Conservation (phyloP, 2,797 vertebrate genomes). For the Tiaroga cobitis region DNA sequence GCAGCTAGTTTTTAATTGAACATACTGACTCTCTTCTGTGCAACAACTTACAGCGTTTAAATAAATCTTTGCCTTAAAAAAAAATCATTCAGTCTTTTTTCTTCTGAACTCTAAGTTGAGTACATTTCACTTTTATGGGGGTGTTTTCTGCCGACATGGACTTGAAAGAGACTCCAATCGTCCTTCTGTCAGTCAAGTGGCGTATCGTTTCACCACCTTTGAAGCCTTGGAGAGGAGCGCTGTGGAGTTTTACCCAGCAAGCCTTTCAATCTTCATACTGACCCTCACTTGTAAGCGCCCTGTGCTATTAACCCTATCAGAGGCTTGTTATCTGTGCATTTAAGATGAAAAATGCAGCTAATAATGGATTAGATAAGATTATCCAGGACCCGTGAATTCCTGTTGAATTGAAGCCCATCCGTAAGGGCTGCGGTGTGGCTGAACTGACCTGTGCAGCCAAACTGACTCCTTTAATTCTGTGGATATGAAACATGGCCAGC, state of each 20-base stretch:
- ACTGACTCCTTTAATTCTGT: constrained; percentile 75
- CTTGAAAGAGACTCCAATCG: constrained; percentile 38
- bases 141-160: constrained; percentile 11
- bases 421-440: constrained; percentile 49
- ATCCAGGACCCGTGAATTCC: constrained; percentile 66
- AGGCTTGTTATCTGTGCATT: constrained; percentile 69
- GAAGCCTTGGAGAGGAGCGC: constrained; percentile 28
- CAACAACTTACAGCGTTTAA: neutral
- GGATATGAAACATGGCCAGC: constrained; percentile 68
- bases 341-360: constrained; percentile 74
- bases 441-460: constrained; percentile 47
- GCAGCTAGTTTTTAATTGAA: neutral
- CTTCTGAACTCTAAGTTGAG: neutral
- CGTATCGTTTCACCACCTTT: constrained; percentile 39
- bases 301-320: constrained; percentile 66
- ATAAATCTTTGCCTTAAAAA: constrained; percentile 35
- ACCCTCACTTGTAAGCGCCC: constrained; percentile 66
- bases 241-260: constrained; percentile 53
- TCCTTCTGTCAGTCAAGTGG: constrained; percentile 28
- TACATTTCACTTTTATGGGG: constrained; percentile 6
- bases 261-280: constrained; percentile 65
- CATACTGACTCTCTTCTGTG: neutral
- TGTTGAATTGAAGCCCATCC: constrained; percentile 58
- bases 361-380: constrained; percentile 77
- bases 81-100: neutral